A percentile compares a stretch with the other conserved stretches of the same genome.
Evolutionary conservation across 2,113 vertebrate species (phyloP).

Genomic region (Setophaga petechia): DNA sequence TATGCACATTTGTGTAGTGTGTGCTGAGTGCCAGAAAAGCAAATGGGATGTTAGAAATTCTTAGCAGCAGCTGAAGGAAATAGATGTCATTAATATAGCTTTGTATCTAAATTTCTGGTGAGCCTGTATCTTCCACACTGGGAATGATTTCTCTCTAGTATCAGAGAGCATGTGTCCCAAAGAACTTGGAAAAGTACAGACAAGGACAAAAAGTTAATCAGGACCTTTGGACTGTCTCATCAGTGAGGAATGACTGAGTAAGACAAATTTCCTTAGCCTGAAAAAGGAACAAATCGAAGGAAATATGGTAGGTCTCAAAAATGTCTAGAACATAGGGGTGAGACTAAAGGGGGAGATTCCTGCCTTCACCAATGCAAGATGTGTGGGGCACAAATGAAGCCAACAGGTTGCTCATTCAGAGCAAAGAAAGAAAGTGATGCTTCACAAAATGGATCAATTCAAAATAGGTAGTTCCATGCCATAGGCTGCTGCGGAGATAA

Average conservation of each 20-base stretch:
- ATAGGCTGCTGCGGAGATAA: background rate
- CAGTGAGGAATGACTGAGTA: fast-evolving
- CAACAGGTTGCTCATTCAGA: background rate
- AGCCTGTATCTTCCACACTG: background rate
- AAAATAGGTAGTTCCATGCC: background rate
- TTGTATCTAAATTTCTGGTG: background rate
- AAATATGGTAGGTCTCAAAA: background rate
- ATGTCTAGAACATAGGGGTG: background rate
- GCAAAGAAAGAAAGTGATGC: background rate
- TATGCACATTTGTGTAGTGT: background rate
- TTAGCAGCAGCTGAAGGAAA: background rate
- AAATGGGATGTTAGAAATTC: background rate
- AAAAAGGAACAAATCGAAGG: background rate
- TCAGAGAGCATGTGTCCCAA: background rate
- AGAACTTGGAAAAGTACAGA: background rate
- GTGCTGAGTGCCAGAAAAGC: background rate
- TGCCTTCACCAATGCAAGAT: background rate
- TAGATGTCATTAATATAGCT: background rate
- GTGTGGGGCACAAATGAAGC: background rate
- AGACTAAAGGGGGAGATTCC: background rate
- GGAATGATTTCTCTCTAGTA: background rate
- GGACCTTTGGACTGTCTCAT: background rate
- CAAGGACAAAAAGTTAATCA: background rate
- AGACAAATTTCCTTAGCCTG: background rate
- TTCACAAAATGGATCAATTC: background rate